A percentile compares a stretch with the other conserved stretches of the same genome.
Evolutionary conservation across 1,140 invertebrate genomes (phyloP).

Genomic region (Cardiocondyla obscurior): DNA sequence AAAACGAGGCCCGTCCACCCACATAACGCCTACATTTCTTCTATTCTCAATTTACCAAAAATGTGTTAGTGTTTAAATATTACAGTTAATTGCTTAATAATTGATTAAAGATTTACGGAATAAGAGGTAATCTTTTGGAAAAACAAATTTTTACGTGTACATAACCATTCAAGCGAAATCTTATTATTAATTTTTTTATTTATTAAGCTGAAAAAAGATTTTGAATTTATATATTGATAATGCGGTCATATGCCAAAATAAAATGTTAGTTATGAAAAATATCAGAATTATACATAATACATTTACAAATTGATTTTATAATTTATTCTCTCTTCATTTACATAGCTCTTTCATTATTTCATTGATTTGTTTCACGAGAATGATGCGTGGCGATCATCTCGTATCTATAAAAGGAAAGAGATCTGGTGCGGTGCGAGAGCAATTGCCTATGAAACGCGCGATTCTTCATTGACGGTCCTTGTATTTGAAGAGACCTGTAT

Average conservation of each 20-base stretch:
- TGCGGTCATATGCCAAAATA: neutral
- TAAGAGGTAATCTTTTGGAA: neutral
- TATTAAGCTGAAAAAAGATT: neutral
- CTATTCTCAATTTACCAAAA: conserved; percentile 33
- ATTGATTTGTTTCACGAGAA: neutral
- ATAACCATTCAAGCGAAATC: neutral
- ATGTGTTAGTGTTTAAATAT: conserved; percentile 9
- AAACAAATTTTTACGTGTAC: neutral
- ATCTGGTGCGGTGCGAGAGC: neutral
- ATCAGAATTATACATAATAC: neutral
- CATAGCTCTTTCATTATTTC: conserved; percentile 9
- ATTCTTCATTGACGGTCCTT: neutral
- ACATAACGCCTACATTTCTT: conserved; percentile 49
- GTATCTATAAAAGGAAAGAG: conserved; percentile 35
- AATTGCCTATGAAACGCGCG: neutral
- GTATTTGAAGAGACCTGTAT: conserved; percentile 39
- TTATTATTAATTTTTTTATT: neutral
- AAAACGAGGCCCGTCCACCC: conserved; percentile 4
- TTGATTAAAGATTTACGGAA: neutral
- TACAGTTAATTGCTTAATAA: neutral
- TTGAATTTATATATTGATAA: neutral
- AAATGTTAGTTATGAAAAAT: neutral
- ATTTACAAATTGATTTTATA: neutral
- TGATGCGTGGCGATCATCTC: neutral
- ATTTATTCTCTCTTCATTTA: neutral